Base-by-base conservation (phyloP, 1,140 invertebrate genomes). In the Bilobella aurantiaca region DNA sequence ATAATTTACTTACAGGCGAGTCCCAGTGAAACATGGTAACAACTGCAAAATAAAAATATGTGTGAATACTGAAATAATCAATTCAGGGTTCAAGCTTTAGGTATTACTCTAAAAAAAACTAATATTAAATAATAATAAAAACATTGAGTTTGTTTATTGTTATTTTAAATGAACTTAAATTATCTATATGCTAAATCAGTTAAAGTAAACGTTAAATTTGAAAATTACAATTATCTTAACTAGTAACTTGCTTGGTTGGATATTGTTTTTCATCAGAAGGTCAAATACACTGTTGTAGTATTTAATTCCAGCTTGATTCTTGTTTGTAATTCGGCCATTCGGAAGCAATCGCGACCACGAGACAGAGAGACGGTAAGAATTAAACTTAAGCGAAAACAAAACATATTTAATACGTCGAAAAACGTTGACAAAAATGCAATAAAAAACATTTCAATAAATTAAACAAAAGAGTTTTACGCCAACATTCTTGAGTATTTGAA, bases 11-110 rank as follows among this genome's bases (percentile, higher is more conserved):
- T 53, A 53, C 49, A 27, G 85, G 86, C 47, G 86, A 74, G 63
- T 87, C 86, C 85, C 85, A 87, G 68, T 87, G 85, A 71, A 86
- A 87, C 28, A 87, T 80, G 0, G 85, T 87, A 0, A 86, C 84
- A 80, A 75, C 49, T 53, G 49, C 5, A 53, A 53, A 53, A 53
- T 23, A 27, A 3, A 64, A 63, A 28, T 63, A 56, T 56, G 12
- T 56, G 3, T 23, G 8, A 56, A 56, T 56, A 21, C 5, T 18
- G 23, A n/a, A n/a, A n/a, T n/a, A n/a, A n/a, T n/a, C n/a, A n/a
- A n/a, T n/a, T n/a, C n/a, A n/a, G n/a, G n/a, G n/a, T n/a, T n/a
- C n/a, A n/a, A n/a, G n/a, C n/a, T n/a, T n/a, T n/a, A n/a, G n/a
- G n/a, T n/a, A n/a, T n/a, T n/a, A n/a, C n/a, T n/a, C n/a, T n/a